These are phyloP conservation scores for Alloplasta piceator DNA, from an alignment of 2,888 invertebrate species.

Conservation along the genomic window DNA sequence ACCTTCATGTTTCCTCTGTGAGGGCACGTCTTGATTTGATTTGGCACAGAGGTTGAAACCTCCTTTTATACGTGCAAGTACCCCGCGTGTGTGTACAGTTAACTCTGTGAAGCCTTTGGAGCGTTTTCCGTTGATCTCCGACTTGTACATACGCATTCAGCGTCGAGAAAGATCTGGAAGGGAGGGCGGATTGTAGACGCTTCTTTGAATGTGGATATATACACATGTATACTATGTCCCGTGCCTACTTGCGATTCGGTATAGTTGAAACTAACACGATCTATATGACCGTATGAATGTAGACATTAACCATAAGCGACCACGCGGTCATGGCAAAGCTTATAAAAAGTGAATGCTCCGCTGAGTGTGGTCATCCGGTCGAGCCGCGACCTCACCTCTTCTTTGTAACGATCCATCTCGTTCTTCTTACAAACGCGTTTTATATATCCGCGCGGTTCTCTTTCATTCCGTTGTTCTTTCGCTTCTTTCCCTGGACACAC, in stretches of 20 bases:
- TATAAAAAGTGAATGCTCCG: conserved; percentile 67
- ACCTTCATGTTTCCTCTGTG: conserved; percentile 77
- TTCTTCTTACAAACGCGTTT: conserved; percentile 16
- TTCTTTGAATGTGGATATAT: conserved; percentile 43
- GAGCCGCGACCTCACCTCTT: conserved; percentile 34
- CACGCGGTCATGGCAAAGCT: conserved; percentile 49
- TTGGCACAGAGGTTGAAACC: conserved; percentile 70
- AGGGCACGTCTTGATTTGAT: conserved; percentile 75
- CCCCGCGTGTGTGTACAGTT: conserved; percentile 6
- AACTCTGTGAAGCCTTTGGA: conserved; percentile 40
- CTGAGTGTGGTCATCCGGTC: conserved; percentile 54
- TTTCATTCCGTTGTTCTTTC: conserved; percentile 1
- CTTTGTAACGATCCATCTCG: conserved; percentile 36
- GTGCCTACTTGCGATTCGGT: conserved; percentile 29
- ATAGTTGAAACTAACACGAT: conserved; percentile 1
- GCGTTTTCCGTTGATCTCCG: conserved; percentile 44
- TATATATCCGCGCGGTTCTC: conserved; percentile 24
- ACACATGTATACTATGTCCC: background rate
- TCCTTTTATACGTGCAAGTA: conserved; percentile 68
- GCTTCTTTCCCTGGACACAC: background rate
- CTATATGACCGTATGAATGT: conserved; percentile 10
- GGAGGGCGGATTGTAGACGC: conserved; percentile 29
- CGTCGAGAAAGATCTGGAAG: conserved; percentile 23
- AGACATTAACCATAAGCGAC: conserved; percentile 15
- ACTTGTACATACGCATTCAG: conserved; percentile 31